Evolutionary conservation across 2,113 vertebrate species (phyloP).

Genomic region (Pachycephala philippinensis): DNA sequence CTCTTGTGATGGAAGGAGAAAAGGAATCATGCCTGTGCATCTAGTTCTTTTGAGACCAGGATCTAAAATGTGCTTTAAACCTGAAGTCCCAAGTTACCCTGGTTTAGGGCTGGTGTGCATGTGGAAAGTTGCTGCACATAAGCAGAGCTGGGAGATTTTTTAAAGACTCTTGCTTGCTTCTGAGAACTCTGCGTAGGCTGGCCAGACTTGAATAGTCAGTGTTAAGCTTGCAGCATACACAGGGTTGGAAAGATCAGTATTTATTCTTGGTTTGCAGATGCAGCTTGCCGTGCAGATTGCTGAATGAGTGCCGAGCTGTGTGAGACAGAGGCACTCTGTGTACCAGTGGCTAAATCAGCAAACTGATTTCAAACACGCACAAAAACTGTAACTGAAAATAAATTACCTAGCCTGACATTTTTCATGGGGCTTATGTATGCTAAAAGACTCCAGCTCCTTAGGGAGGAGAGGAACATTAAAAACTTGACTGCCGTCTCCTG

Average conservation of each 20-base stretch:
- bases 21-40: background rate
- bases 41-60: background rate
- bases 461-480: conserved; percentile 3
- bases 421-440: background rate
- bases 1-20: background rate
- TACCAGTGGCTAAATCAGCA: conserved; percentile 32
- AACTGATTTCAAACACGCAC: background rate
- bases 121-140: background rate
- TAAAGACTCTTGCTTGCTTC: background rate
- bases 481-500: background rate
- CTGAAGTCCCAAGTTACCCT: background rate
- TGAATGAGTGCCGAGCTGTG: background rate
- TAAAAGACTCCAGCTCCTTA: background rate
- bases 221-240: background rate
- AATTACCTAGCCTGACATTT: conserved; percentile 35
- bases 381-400: conserved; percentile 18
- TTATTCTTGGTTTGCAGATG: background rate
- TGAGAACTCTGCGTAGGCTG: background rate
- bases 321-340: background rate
- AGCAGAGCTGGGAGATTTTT: background rate
- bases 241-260: background rate
- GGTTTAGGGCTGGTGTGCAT: background rate
- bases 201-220: background rate
- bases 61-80: background rate
- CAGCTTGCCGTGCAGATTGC: background rate